These are phyloP conservation scores for Enhydra lutris DNA, from an alignment of 2,113 vertebrate species.

Conservation along the genomic window DNA sequence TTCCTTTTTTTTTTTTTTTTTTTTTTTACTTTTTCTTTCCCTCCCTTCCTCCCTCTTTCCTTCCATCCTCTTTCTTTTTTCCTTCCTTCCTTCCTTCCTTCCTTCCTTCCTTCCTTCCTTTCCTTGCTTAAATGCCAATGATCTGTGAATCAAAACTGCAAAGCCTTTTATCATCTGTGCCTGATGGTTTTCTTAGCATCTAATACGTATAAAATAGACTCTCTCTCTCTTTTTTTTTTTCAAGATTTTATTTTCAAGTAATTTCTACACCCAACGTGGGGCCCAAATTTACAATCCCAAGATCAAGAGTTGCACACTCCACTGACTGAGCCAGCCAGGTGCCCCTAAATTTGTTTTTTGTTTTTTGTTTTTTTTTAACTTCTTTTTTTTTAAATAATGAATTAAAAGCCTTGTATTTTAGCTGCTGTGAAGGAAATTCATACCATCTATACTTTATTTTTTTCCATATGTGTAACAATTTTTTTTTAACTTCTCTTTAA, in stretches of 20 bases:
- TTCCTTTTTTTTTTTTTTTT: not conserved
- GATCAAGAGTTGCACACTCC: not conserved
- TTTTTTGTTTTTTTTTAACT: too few relatives aligned
- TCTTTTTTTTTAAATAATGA: not conserved
- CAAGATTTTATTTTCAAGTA: not conserved
- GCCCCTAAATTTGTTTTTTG: not conserved
- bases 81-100: not conserved
- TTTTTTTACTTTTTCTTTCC: fast-evolving
- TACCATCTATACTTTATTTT: not conserved
- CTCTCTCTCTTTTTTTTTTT: not conserved
- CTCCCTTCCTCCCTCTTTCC: too few relatives aligned
- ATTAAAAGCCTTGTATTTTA: not conserved
- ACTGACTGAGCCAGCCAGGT: not conserved
- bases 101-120: not conserved
- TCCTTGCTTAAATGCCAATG: not conserved
- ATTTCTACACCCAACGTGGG: not conserved
- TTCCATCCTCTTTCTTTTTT: too few relatives aligned
- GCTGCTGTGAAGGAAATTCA: not conserved
- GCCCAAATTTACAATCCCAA: not conserved
- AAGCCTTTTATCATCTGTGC: not conserved
- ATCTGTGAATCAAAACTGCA: not conserved
- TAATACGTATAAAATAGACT: not conserved
- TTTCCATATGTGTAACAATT: not conserved
- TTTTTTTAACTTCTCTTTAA: not conserved
- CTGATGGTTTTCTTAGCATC: not conserved